Evolutionary conservation across 2,888 invertebrate genomes (phyloP).

Genomic region (Marasmarcha lunaedactyla): DNA sequence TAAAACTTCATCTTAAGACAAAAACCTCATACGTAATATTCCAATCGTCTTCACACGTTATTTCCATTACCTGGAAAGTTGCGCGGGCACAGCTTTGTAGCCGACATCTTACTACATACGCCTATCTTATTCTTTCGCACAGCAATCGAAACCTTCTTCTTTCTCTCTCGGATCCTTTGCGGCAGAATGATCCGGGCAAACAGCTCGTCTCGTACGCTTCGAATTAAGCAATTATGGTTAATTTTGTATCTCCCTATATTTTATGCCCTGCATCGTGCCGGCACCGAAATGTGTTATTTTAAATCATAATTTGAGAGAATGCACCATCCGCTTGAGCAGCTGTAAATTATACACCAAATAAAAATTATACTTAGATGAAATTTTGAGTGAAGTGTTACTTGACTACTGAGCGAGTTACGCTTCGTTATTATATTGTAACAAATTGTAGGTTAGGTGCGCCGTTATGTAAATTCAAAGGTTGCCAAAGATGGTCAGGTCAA

Average conservation of each 20-base stretch:
- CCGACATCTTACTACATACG: constrained; percentile 18
- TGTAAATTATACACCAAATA: constrained; percentile 49
- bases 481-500: too few species aligned
- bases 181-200: constrained; percentile 42
- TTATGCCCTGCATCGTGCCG: constrained; percentile 50
- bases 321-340: constrained; percentile 57
- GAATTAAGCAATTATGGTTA: constrained; percentile 71
- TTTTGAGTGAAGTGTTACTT: constrained; percentile 1
- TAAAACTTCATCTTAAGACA: not conserved
- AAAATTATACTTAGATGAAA: constrained; percentile 1
- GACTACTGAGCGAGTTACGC: constrained; percentile 2
- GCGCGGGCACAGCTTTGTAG: constrained; percentile 24
- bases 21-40: not conserved
- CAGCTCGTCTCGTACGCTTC: constrained; percentile 45
- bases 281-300: constrained; percentile 63
- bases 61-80: constrained; percentile 52
- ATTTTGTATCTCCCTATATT: constrained; percentile 62
- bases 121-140: constrained; percentile 27
- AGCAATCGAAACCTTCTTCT: constrained; percentile 22
- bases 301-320: constrained; percentile 68
- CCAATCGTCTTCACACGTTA: constrained; percentile 41
- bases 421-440: not conserved
- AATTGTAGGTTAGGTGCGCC: not conserved
- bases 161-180: constrained; percentile 31
- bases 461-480: not conserved